phyloP scores from a whole-genome alignment of 2,888 invertebrate genomes.

The Pterobdella sp. region DNA sequence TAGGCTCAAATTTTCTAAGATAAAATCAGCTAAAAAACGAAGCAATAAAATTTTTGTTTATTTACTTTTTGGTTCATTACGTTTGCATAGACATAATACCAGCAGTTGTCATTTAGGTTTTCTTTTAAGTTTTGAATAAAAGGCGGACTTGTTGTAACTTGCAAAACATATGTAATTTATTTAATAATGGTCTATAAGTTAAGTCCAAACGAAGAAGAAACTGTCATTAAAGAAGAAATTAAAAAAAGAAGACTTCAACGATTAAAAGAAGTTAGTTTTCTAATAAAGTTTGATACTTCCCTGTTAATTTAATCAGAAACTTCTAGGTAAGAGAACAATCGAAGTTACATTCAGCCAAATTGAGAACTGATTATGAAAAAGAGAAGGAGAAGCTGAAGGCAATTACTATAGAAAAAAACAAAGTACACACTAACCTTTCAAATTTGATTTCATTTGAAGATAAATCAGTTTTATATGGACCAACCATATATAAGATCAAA shows the following conservation, averaged over 20 bases:
- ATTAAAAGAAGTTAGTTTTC: background rate
- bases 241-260: conserved; percentile 9
- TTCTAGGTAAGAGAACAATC: background rate
- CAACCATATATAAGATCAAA: background rate
- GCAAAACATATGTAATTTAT: background rate
- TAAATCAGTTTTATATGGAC: background rate
- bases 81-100: background rate
- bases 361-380: conserved; percentile 4
- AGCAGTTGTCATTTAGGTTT: background rate
- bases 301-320: background rate
- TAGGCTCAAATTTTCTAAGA: too few species aligned
- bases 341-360: background rate
- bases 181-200: background rate
- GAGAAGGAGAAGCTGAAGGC: conserved; percentile 9
- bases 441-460: background rate
- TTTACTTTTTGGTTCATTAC: conserved; percentile 4
- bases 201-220: conserved; percentile 6
- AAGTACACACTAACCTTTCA: background rate
- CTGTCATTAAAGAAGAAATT: background rate
- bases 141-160: conserved; percentile 10
- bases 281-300: background rate
- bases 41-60: conserved; percentile 1
- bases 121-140: background rate
- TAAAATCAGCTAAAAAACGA: too few species aligned
- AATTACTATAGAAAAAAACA: background rate